These are phyloP conservation scores for Panzeria rudis DNA, from an alignment of 2,888 invertebrate genomes.

Conservation along the genomic window DNA sequence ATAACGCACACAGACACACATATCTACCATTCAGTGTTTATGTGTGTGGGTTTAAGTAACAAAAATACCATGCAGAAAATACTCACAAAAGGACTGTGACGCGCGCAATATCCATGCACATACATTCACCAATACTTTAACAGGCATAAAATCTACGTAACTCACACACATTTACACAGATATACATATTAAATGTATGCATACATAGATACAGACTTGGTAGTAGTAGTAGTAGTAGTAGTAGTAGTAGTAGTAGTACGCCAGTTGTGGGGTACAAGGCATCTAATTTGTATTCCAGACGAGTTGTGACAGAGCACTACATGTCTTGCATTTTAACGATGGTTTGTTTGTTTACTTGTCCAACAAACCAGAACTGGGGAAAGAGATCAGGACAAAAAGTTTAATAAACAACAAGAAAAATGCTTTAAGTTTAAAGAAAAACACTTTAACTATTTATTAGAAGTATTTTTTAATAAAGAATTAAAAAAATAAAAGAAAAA, in stretches of 20 bases:
- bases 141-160: slow-evolving; percentile 23
- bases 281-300: slow-evolving; percentile 83
- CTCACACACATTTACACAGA: not conserved
- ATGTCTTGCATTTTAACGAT: slow-evolving; percentile 71
- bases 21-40: not conserved
- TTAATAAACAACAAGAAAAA: slow-evolving; percentile 48
- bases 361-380: slow-evolving; percentile 64
- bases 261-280: slow-evolving; percentile 61
- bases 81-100: slow-evolving; percentile 53
- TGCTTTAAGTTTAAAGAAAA: slow-evolving; percentile 63
- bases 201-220: not conserved
- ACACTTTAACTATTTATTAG: slow-evolving; percentile 49
- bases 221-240: not conserved
- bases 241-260: slow-evolving; percentile 35
- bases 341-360: slow-evolving; percentile 68
- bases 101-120: slow-evolving; percentile 47
- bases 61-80: slow-evolving; percentile 50
- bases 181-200: no score
- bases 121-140: slow-evolving; percentile 25
- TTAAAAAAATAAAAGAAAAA: slow-evolving; percentile 37
- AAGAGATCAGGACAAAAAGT: slow-evolving; percentile 55
- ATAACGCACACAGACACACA: not conserved
- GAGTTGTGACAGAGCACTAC: slow-evolving; percentile 76
- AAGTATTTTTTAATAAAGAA: slow-evolving; percentile 47
- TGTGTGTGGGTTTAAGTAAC: slow-evolving; percentile 1